Evolutionary conservation across 1,140 invertebrate species (phyloP).

Genomic region (Bursaphelenchus mucronatus): DNA sequence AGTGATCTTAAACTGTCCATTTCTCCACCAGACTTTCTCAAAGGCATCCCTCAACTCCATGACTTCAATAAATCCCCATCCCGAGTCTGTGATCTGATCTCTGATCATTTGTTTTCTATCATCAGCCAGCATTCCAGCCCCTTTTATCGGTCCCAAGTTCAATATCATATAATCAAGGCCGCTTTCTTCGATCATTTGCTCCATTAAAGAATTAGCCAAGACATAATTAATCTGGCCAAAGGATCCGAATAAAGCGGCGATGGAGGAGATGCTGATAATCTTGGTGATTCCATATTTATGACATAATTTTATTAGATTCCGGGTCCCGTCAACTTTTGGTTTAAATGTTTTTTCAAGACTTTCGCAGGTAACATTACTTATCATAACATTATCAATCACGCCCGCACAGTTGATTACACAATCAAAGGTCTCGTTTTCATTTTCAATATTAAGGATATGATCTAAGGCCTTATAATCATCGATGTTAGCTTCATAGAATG

Average conservation of each 20-base stretch:
- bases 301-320: conserved; percentile 25
- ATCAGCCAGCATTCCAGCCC: conserved; percentile 30
- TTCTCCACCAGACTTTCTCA: not conserved
- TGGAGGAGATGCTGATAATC: conserved; percentile 34
- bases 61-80: conserved; percentile 2
- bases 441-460: too few relatives aligned
- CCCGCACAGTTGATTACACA: conserved; percentile 33
- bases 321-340: conserved; percentile 35
- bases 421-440: not conserved
- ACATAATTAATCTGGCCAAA: conserved; percentile 37
- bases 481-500: too few relatives aligned
- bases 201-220: conserved; percentile 33
- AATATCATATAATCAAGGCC: conserved; percentile 6
- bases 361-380: conserved; percentile 19
- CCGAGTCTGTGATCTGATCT: conserved; percentile 28
- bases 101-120: conserved; percentile 23
- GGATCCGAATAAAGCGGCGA: conserved; percentile 31
- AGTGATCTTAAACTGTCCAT: conserved; percentile 18
- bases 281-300: conserved; percentile 6
- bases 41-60: conserved; percentile 11
- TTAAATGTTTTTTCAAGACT: conserved; percentile 21
- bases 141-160: conserved; percentile 25
- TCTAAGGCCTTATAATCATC: too few relatives aligned
- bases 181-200: conserved; percentile 4
- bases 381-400: conserved; percentile 21